Percentiles rank a stretch among this genome's conserved stretches.
Conservation (phyloP, 2,113 vertebrate species). For the Petrocephalus zakoni region DNA sequence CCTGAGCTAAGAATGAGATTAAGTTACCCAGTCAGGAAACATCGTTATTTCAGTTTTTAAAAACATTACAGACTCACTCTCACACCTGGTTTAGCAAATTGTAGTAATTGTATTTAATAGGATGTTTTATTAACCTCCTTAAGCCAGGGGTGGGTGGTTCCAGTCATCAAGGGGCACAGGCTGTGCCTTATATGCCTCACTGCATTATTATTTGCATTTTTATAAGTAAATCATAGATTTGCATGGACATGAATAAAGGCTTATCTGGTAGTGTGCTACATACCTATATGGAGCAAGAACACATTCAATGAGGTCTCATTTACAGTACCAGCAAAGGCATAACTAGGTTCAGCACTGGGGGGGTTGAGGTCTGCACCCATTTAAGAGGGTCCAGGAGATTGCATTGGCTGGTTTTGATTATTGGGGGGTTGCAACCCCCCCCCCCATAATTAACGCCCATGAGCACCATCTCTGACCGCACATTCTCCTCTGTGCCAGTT, state of each 20-base stretch:
- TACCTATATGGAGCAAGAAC: neutral
- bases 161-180: neutral
- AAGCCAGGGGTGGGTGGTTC: neutral
- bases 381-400: neutral
- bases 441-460: neutral
- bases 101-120: neutral
- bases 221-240: slow-evolving; percentile 1
- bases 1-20: neutral
- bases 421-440: too few relatives aligned
- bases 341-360: neutral
- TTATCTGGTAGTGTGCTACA: neutral
- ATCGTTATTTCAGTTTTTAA: neutral
- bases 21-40: neutral
- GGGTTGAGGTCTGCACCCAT: neutral
- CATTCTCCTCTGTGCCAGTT: neutral
- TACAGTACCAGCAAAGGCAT: neutral
- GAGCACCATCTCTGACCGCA: neutral
- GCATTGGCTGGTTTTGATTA: neutral
- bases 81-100: neutral
- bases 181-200: neutral
- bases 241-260: neutral
- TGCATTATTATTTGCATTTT: slow-evolving; percentile 2
- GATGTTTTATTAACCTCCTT: slow-evolving; percentile 7
- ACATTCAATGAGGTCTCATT: neutral
- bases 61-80: neutral